Base-by-base conservation (phyloP, 1,140 invertebrate species). In the Rhopalosiphum padi region DNA sequence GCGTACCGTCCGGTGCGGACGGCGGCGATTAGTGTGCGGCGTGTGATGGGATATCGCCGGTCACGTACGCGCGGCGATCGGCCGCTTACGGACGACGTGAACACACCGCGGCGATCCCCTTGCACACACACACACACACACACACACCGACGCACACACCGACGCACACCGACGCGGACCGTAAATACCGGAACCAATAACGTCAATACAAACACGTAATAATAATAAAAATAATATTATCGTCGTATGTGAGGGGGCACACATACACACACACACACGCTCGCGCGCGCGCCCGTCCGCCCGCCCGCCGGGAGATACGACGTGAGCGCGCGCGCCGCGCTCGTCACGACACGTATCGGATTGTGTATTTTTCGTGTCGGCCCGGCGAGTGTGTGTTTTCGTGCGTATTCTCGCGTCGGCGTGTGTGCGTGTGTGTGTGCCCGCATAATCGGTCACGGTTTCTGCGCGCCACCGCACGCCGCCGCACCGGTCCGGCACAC, bases 371-470 rank as follows among this genome's bases (percentile, higher is more conserved):
- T 77, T 77, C 1, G 60, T 68, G 60, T 30, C 9, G 4, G 60
- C 60, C 22, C 18, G 1, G 46, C 6, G 43, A 7, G n/a, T 35
- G 30, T 22, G n/a, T 18, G 87, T 37, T 68, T 53, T 53, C 6
- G 60, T 82, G 77, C 37, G n/a, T 7, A 43, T 85, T 37, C 11
- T 5, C 37, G 37, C 1, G 37, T 18, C 18, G 1, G 46, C 3
- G 43, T 8, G n/a, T 35, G 30, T 22, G n/a, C 7, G 87, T 8
- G 46, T 88, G 77, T 37, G 35, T 22, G 77, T 22, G 21, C 46
- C 15, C 87, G 53, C n/a, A 53, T 85, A 92, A 92, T 92, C 91
- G 91, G 91, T 93, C 91, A 93, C 91, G 91, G 91, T 93, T 93
- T 93, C 82, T 93, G 91, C 91, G 91, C 91, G 82, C 82, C 91